Evolutionary conservation across 2,888 invertebrate genomes (phyloP).

Genomic region (Mimachlamys varia): DNA sequence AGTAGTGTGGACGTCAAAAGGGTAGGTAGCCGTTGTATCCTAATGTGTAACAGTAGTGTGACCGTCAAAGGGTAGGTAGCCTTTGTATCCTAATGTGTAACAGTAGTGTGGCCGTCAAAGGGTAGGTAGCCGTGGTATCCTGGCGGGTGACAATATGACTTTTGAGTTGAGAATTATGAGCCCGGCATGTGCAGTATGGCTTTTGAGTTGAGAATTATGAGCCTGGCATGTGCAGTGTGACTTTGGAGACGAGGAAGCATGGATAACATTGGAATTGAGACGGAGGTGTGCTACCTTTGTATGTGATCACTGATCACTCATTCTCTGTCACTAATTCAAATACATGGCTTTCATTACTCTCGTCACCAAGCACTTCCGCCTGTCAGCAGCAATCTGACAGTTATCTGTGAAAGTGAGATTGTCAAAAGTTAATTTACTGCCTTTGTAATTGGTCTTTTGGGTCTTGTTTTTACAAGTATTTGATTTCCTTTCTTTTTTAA

Average conservation of each 20-base stretch:
- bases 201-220: background rate
- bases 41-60: background rate
- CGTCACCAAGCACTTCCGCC: too few species aligned
- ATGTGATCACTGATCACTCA: too few species aligned
- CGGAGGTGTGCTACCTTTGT: background rate
- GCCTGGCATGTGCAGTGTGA: too few species aligned
- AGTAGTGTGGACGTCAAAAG: background rate
- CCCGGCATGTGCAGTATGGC: too few species aligned
- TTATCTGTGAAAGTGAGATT: background rate
- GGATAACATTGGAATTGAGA: background rate
- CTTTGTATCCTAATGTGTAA: background rate
- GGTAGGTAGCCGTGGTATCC: background rate
- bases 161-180: background rate
- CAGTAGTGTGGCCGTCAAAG: background rate
- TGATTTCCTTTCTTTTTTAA: background rate
- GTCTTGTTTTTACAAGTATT: background rate
- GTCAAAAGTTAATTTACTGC: background rate
- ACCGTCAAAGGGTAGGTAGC: background rate
- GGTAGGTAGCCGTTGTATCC: background rate
- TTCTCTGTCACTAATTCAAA: too few species aligned
- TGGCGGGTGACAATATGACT: background rate
- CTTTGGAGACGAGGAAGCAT: background rate
- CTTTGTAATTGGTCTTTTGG: conserved; percentile 1
- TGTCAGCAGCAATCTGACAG: too few species aligned
- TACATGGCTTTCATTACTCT: too few species aligned